Evolutionary conservation across 2,888 invertebrate genomes (phyloP).

Genomic region (Pseudoips prasinana): DNA sequence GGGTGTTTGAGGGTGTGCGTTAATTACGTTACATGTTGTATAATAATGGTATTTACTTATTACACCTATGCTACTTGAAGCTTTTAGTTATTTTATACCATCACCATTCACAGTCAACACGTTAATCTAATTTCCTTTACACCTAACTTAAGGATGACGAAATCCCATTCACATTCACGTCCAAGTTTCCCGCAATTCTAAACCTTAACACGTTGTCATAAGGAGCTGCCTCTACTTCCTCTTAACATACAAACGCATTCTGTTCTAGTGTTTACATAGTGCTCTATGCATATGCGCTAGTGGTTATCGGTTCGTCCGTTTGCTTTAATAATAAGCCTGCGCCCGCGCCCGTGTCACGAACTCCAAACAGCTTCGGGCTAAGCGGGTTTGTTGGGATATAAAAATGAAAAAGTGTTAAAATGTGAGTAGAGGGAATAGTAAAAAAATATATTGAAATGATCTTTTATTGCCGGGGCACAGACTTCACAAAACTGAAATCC

Average conservation of each 20-base stretch:
- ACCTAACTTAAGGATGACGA: too few relatives aligned
- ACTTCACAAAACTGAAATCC: background rate
- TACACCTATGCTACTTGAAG: too few relatives aligned
- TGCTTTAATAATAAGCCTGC: slow-evolving; percentile 76
- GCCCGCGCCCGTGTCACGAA: slow-evolving; percentile 73
- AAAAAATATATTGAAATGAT: slow-evolving; percentile 31
- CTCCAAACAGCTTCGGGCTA: slow-evolving; percentile 62
- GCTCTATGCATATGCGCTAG: slow-evolving; percentile 72
- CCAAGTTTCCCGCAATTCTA: background rate
- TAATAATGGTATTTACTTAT: too few relatives aligned
- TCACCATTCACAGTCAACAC: too few relatives aligned
- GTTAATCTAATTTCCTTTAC: too few relatives aligned
- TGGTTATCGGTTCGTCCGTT: slow-evolving; percentile 71
- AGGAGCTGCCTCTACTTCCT: slow-evolving; percentile 14
- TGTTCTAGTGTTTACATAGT: slow-evolving; percentile 68
- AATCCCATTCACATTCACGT: too few relatives aligned
- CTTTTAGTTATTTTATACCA: too few relatives aligned
- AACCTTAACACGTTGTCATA: background rate
- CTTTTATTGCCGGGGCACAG: slow-evolving; percentile 1
- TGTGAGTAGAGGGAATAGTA: slow-evolving; percentile 25
- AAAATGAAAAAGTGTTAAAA: slow-evolving; percentile 54
- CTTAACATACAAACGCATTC: slow-evolving; percentile 29
- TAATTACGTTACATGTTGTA: too few relatives aligned
- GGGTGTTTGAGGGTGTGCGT: too few relatives aligned
- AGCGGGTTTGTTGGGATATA: slow-evolving; percentile 41